phyloP scores from a whole-genome alignment of 2,797 vertebrate species.

The Ibycter americanus region DNA sequence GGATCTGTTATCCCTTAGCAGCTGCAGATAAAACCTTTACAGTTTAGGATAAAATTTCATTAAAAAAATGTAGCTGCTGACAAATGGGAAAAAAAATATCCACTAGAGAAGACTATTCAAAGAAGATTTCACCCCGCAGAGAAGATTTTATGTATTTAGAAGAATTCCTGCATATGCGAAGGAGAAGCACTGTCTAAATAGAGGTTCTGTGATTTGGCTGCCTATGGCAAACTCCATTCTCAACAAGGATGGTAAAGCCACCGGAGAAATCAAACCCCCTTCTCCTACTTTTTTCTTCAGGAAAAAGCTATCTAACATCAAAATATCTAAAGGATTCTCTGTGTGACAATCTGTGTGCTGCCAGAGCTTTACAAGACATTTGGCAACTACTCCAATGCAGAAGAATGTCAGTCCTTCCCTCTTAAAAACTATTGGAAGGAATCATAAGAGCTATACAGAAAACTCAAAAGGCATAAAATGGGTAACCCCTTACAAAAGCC shows the following conservation, averaged over 20 bases:
- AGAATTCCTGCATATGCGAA: not conserved
- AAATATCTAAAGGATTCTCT: not conserved
- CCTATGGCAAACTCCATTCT: not conserved
- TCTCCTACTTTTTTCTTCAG: not conserved
- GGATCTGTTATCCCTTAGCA: not conserved
- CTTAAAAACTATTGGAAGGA: not conserved
- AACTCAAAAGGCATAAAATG: not conserved
- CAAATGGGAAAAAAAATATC: not conserved
- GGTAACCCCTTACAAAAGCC: not conserved
- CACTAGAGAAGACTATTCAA: not conserved
- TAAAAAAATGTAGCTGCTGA: not conserved
- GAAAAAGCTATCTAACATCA: not conserved
- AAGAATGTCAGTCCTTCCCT: not conserved
- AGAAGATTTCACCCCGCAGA: not conserved
- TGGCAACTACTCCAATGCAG: not conserved
- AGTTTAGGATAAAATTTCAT: slow-evolving; percentile 13
- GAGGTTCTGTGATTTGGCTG: not conserved
- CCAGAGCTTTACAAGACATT: not conserved
- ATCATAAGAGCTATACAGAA: not conserved
- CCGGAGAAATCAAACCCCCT: not conserved
- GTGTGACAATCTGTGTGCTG: not conserved
- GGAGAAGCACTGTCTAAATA: not conserved
- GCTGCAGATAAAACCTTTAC: slow-evolving; percentile 3
- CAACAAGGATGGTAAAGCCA: not conserved
- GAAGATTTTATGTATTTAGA: not conserved